These are phyloP conservation scores for Nephotettix cincticeps DNA, from an alignment of 1,140 invertebrate genomes.

Conservation along the genomic window DNA sequence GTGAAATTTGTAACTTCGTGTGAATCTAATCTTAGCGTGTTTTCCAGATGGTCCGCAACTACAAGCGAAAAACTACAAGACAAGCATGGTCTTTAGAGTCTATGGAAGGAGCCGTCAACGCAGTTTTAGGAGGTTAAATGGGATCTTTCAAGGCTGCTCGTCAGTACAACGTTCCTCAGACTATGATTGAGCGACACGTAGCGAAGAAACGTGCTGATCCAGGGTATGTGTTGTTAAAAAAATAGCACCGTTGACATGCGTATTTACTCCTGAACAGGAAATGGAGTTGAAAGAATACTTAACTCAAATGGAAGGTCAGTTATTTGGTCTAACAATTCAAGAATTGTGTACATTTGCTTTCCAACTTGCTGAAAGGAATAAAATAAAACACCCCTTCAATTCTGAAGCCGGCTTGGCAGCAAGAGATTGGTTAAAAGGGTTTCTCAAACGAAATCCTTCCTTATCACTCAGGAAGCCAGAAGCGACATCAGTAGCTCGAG, in stretches of 20 bases:
- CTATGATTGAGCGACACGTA: not conserved
- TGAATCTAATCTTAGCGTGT: too few species aligned
- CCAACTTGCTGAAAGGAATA: not conserved
- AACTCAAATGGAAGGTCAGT: not conserved
- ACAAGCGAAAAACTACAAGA: not conserved
- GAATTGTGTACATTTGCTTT: not conserved
- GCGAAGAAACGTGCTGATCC: too few species aligned
- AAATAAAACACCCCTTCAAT: not conserved
- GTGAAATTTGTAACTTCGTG: too few species aligned
- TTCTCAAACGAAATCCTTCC: slow-evolving; percentile 42
- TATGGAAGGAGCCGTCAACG: not conserved
- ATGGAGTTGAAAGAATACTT: not conserved
- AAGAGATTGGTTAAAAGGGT: slow-evolving; percentile 38
- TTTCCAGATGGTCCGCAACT: slow-evolving; percentile 2
- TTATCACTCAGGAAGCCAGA: slow-evolving; percentile 28
- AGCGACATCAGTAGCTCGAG: slow-evolving; percentile 33
- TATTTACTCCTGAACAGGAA: not conserved
- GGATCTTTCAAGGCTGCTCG: not conserved
- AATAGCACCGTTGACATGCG: not conserved
- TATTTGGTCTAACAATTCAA: not conserved
- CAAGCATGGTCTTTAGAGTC: not conserved
- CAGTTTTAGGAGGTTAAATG: not conserved
- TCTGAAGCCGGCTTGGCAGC: not conserved
- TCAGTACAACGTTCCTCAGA: not conserved
- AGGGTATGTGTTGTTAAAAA: too few species aligned